phyloP scores from a whole-genome alignment of 2,113 vertebrate species.

The Elachura formosa region DNA sequence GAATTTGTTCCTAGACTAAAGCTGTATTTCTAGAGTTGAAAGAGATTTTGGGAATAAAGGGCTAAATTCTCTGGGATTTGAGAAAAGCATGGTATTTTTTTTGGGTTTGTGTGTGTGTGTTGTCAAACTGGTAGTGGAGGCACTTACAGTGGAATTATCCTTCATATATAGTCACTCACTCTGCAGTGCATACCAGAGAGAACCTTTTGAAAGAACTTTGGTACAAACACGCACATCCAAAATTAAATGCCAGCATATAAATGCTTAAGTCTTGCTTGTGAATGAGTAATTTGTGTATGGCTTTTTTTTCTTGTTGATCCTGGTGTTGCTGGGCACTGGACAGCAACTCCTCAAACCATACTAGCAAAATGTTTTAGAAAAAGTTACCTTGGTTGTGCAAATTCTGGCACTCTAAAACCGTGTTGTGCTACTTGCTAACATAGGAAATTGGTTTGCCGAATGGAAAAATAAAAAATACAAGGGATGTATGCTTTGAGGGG shows the following conservation, averaged over 20 bases:
- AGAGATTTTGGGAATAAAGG: not conserved
- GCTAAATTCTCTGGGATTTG: not conserved
- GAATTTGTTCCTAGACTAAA: not conserved
- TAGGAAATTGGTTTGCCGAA: not conserved
- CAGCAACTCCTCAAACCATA: not conserved
- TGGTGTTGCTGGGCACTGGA: not conserved
- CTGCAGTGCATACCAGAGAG: fast-evolving
- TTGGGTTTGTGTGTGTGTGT: not conserved
- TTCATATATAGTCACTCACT: not conserved
- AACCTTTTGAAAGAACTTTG: not conserved
- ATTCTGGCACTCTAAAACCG: not conserved
- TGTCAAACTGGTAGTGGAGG: not conserved
- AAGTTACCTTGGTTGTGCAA: not conserved
- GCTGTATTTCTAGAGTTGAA: not conserved
- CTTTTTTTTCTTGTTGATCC: not conserved
- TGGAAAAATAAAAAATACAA: not conserved
- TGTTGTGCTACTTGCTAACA: not conserved
- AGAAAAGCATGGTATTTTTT: not conserved
- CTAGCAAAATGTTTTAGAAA: not conserved
- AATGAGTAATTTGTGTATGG: not conserved
- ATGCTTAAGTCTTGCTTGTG: not conserved
- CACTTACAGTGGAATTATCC: not conserved
- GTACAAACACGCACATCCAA: fast-evolving
- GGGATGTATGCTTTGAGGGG: not conserved
- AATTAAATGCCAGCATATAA: not conserved